Percentiles rank a stretch among this genome's conserved stretches.
Conservation (phyloP, 1,140 invertebrate genomes). For the Gyrodactylus bullatarudis region DNA sequence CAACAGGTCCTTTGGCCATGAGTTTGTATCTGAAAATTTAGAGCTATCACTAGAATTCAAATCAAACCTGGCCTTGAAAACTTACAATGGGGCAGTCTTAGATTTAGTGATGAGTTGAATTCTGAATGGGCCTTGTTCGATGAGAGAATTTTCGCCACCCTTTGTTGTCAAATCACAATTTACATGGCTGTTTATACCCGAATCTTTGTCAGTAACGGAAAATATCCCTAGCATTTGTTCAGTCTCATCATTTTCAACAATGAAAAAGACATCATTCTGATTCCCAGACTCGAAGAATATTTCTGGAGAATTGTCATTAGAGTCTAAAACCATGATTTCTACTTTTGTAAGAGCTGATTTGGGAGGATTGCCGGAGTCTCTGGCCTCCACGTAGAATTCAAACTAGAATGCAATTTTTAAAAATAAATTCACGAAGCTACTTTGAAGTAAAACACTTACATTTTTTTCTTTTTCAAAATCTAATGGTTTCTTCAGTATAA, state of each 20-base stretch:
- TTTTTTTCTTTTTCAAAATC: neutral
- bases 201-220: neutral
- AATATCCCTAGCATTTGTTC: neutral
- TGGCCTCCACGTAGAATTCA: neutral
- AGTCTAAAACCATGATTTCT: neutral
- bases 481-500: neutral
- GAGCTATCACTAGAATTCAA: neutral
- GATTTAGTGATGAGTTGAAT: neutral
- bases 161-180: neutral
- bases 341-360: neutral
- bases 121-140: neutral
- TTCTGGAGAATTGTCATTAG: neutral
- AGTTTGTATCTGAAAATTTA: neutral
- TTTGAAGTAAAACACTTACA: neutral
- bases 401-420: neutral
- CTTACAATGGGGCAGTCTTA: neutral
- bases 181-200: neutral
- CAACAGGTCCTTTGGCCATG: neutral
- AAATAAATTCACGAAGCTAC: neutral
- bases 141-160: neutral
- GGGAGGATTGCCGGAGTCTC: neutral
- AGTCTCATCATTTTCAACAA: neutral
- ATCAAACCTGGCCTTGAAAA: neutral
- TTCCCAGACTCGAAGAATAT: neutral
- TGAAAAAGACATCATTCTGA: neutral